These are phyloP conservation scores for Larimichthys crocea DNA, from an alignment of 2,113 vertebrate species.

Conservation along the genomic window DNA sequence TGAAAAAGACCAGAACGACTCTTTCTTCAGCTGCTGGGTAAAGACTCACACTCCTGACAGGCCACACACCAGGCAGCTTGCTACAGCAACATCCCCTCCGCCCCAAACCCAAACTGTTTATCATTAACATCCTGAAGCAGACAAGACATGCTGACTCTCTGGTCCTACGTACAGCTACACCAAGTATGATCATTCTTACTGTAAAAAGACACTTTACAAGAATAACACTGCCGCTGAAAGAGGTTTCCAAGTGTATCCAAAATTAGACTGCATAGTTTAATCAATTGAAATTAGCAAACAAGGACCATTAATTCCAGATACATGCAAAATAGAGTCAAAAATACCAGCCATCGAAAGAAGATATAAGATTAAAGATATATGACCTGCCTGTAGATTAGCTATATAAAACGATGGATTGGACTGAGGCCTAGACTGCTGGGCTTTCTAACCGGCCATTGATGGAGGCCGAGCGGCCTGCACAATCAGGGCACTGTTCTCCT, in stretches of 20 bases:
- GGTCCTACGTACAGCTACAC: background rate
- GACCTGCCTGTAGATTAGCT: constrained; percentile 11
- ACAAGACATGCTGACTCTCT: constrained; percentile 5
- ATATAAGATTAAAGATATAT: background rate
- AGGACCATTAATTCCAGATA: background rate
- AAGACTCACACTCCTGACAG: background rate
- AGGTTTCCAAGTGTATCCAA: background rate
- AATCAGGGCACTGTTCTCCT: constrained; percentile 68
- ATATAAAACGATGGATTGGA: constrained; percentile 26
- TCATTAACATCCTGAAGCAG: background rate
- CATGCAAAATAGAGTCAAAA: background rate
- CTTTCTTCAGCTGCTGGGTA: background rate
- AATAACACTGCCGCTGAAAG: background rate
- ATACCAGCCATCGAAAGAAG: background rate
- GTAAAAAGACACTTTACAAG: background rate
- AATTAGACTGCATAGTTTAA: background rate
- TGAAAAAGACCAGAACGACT: background rate
- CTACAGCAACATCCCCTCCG: constrained; percentile 1
- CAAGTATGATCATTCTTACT: background rate
- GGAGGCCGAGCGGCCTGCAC: constrained; percentile 25
- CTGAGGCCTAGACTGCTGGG: constrained; percentile 4
- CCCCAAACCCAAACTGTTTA: constrained; percentile 5
- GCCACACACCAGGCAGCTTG: constrained; percentile 5
- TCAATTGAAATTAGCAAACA: background rate
- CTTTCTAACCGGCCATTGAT: constrained; percentile 71